Base-by-base conservation (phyloP, 2,113 vertebrate species). In the Casuarius casuarius region DNA sequence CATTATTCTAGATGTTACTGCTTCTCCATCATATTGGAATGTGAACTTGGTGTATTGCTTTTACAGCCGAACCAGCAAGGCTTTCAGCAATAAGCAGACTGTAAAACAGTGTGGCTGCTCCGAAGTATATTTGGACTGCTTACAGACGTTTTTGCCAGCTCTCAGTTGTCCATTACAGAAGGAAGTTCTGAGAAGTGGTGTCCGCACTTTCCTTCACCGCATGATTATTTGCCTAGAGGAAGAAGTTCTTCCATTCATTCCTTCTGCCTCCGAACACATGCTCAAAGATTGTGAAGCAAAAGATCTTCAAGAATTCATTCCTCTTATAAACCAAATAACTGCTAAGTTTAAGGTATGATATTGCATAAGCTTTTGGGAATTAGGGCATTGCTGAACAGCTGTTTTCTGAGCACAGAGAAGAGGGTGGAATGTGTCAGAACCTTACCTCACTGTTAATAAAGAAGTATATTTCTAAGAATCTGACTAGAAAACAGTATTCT, bases 171-270 rank as follows among this genome's bases (percentile, higher is more conserved):
- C 99, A 1, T 97, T 99, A 79, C 99, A 99, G 97, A 98, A 99
- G 84, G 99, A 99, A 82, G 87, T 98, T 79, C 98, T 99, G 94
- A 98, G 99, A 92, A 98, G 99, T 93, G 98, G 99, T 3, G 99
- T 99, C 12, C 99, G 99, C 62, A 99, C 99, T 93, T 99, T 99
- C 97, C 99, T 99, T 93, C 99, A 99, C 93, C 98, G 99, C 19
- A 99, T 99, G 99, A 99, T 99, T 98, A 99, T 99, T 98, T 99
- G 99, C 84, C 96, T 99, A 28, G 99, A 99, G 97, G 99, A 99
- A 35, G 99, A 99, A 97, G 99, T 99, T 92, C 99, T 99, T 97
- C 99, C 99, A 0, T 99, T 99, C 93, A 98, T 99, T 95, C 99
- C 99, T 40, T 98, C 98, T 12, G 99, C 99, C 83, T 99, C 99